A percentile compares a stretch with the other conserved stretches of the same genome.
These are phyloP conservation scores for Cerastis leucographa DNA, from an alignment of 2,888 invertebrate genomes.

Conservation along the genomic window DNA sequence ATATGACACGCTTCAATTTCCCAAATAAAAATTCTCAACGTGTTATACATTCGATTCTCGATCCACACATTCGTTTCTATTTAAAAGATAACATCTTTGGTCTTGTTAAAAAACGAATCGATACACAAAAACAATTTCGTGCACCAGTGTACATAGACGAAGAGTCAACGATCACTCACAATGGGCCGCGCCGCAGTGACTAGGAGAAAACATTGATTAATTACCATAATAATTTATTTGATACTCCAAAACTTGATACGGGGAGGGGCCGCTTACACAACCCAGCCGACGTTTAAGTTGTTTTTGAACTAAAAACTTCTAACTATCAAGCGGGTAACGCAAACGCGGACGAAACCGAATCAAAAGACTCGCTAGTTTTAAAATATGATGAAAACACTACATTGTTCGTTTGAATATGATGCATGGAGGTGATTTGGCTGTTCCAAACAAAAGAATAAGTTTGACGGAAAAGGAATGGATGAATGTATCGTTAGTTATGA, in stretches of 20 bases:
- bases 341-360: constrained; percentile 75
- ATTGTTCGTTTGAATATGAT: constrained; percentile 88
- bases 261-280: constrained; percentile 86
- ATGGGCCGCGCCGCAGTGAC: constrained; percentile 87
- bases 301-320: constrained; percentile 82
- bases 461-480: constrained; percentile 86
- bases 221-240: constrained; percentile 91
- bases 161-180: constrained; percentile 89
- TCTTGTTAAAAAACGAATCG: constrained; percentile 76
- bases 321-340: constrained; percentile 75
- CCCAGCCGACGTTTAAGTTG: constrained; percentile 81
- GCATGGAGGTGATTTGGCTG: constrained; percentile 88
- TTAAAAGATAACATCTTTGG: constrained; percentile 73
- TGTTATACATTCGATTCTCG: constrained; percentile 66
- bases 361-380: constrained; percentile 73
- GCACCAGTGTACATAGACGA: constrained; percentile 81
- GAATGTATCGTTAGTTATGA: constrained; percentile 84
- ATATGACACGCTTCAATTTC: constrained; percentile 58
- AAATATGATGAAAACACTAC: constrained; percentile 88
- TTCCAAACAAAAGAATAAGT: constrained; percentile 89
- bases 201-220: constrained; percentile 91
- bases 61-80: constrained; percentile 71
- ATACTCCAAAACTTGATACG: constrained; percentile 89
- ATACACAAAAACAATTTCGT: constrained; percentile 85
- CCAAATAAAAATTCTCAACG: constrained; percentile 58